Evolutionary conservation across 2,797 vertebrate species (phyloP).

Genomic region (Acipenser oxyrinchus): DNA sequence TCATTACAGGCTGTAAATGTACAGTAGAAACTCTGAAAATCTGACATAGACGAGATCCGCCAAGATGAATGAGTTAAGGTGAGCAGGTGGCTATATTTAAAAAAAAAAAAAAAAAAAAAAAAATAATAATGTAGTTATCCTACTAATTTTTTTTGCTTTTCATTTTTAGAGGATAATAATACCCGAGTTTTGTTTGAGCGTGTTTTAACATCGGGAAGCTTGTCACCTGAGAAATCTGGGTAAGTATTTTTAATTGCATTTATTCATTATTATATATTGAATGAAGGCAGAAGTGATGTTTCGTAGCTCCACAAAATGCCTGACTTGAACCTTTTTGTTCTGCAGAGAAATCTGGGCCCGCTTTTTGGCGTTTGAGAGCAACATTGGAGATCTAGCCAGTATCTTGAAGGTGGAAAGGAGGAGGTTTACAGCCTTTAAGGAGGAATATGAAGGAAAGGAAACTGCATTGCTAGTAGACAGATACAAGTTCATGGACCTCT

Average conservation of each 20-base stretch:
- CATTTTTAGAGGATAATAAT: constrained; percentile 88
- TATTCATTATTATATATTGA: not conserved
- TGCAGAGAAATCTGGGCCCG: constrained; percentile 94
- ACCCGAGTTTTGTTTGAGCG: constrained; percentile 97
- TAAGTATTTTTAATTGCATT: constrained; percentile 40
- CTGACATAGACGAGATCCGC: not conserved
- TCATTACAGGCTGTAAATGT: not conserved
- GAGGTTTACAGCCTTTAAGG: constrained; percentile 92
- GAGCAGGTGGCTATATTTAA: not conserved
- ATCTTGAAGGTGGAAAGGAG: constrained; percentile 95
- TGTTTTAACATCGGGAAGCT: constrained; percentile 95
- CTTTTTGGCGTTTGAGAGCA: constrained; percentile 95
- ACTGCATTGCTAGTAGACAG: constrained; percentile 90
- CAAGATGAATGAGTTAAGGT: not conserved
- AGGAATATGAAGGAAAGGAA: constrained; percentile 97
- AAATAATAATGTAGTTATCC: too few species aligned
- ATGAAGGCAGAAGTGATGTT: too few species aligned
- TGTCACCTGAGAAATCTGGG: constrained; percentile 97
- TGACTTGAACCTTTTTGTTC: constrained; percentile 18
- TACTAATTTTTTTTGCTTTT: too few species aligned
- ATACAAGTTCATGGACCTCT: constrained; percentile 98
- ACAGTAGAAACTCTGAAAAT: not conserved
- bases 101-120: too few species aligned
- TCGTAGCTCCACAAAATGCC: not conserved
- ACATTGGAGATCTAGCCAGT: constrained; percentile 95